Conservation (phyloP, 2,888 invertebrate species). For the Metalampra italica region DNA sequence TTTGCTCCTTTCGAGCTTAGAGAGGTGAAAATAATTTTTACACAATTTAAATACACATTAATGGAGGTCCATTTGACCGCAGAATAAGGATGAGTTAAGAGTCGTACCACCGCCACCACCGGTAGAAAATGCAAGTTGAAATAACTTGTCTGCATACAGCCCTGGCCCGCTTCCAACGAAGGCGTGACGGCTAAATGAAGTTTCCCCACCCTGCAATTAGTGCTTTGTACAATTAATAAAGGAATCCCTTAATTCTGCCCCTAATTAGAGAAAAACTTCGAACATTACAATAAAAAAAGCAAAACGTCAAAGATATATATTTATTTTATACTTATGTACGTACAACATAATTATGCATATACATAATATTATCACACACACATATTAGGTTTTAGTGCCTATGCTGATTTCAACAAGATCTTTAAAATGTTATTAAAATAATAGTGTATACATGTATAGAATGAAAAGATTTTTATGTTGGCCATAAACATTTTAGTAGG, state of each 20-base stretch:
- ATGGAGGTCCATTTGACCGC: too few species aligned
- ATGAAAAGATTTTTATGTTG: constrained; percentile 6
- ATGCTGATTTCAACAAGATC: constrained; percentile 11
- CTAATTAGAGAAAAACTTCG: constrained; percentile 45
- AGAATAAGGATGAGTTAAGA: too few species aligned
- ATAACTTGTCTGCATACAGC: constrained; percentile 9
- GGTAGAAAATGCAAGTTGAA: too few species aligned
- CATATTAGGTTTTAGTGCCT: too few species aligned
- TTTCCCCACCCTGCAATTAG: constrained; percentile 54
- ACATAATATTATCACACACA: constrained; percentile 12
- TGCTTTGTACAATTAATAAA: constrained; percentile 55
- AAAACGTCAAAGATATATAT: too few species aligned
- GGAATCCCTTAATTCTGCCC: constrained; percentile 54
- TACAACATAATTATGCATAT: constrained; percentile 21
- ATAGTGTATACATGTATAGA: constrained; percentile 15
- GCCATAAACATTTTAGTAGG: constrained; percentile 3
- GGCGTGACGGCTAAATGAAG: constrained; percentile 45
- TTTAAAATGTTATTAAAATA: constrained; percentile 15
- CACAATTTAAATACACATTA: too few species aligned
- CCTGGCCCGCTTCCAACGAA: constrained; percentile 34
- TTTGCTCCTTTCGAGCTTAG: too few species aligned
- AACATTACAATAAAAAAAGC: constrained; percentile 21
- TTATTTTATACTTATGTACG: too few species aligned
- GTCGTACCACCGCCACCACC: too few species aligned
- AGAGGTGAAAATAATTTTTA: too few species aligned